Evolutionary conservation across 2,888 invertebrate species (phyloP), one percentile per base, ranked within the genome.

Genomic region (Ommatoiulus sabulosus): DNA sequence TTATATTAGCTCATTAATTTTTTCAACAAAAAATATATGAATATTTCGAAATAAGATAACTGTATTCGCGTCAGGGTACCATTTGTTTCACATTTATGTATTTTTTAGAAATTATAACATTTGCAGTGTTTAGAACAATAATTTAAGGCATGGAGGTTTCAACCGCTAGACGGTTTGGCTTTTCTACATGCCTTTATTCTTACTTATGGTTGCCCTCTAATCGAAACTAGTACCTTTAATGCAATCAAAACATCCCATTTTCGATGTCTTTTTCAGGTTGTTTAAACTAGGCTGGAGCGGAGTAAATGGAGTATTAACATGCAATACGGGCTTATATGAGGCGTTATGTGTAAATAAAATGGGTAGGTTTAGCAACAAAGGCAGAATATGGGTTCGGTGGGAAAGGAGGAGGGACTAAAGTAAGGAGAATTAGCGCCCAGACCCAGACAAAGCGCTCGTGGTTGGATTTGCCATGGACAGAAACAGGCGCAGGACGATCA

Each of bases 361-460:
- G 24, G 86, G 12, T 4, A 86, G 86, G 48, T 86, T 10, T 86
- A 86, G n/a, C 48, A 86, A 86, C 44, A 43, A 86, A 86, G 46
- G 86, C 44, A 44, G n/a, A 44, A 8, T 17, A 85, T 35, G 86
- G 6, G 80, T 80, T 12, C 80, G 35, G 24, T 35, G 35, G 35
- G 80, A 15, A 52, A 35, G 80, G 80, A 43, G 35, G 35, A 35
- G 35, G 35, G 35, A 35, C 72, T 44, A 44, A 44, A 20, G 17
- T 24, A 24, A 44, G 86, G 46, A 8, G 84, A 84, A 84, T 44
- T 84, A 35, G 12, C n/a, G 84, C 84, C 20, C 84, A 44, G 44
- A 44, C 44, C 0, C 84, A 84, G 44, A 84, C 57, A n/a, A 57
- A 57, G 57, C 57, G 17, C 17, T 52, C 35, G 12, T 52, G 52